phyloP scores from a whole-genome alignment of 2,888 invertebrate genomes.

The Silvanus unidentatus region DNA sequence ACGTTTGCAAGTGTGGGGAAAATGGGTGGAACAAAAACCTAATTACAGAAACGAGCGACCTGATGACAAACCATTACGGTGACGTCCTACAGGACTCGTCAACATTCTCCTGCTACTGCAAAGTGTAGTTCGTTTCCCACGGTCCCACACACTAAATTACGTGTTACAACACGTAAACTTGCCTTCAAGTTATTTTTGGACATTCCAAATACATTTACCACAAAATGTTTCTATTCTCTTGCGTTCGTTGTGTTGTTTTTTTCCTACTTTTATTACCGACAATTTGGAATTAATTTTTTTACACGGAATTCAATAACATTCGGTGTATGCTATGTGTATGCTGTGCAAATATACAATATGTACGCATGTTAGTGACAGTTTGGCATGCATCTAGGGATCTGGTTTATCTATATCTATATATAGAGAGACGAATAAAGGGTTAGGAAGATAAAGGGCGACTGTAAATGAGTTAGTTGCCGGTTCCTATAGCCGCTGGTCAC shows the following conservation, averaged over 20 bases:
- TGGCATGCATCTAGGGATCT: conserved; percentile 35
- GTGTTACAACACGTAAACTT: conserved; percentile 24
- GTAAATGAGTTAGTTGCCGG: conserved; percentile 43
- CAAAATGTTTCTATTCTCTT: no score
- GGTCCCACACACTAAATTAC: conserved; percentile 35
- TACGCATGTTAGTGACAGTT: conserved; percentile 39
- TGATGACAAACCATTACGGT: conserved; percentile 46
- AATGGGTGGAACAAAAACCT: conserved; percentile 38
- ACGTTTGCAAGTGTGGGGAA: conserved; percentile 37
- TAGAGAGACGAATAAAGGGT: conserved; percentile 45
- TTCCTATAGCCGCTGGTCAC: conserved; percentile 45
- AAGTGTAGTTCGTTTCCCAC: conserved; percentile 38
- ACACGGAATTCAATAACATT: no score
- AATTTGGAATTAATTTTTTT: no score
- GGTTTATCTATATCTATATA: conserved; percentile 25
- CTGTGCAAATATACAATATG: conserved; percentile 8
- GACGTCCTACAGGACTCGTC: conserved; percentile 44
- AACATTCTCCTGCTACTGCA: conserved; percentile 33
- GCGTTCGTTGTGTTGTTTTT: no score
- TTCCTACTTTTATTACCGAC: no score
- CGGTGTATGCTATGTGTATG: conserved; percentile 8
- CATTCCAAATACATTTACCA: no score
- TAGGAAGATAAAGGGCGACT: conserved; percentile 45
- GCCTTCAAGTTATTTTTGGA: not conserved
- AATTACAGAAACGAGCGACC: conserved; percentile 45